Percentiles rank a stretch among this genome's conserved stretches.
Conservation (phyloP, 2,797 vertebrate genomes). For the Glossophaga mutica region DNA sequence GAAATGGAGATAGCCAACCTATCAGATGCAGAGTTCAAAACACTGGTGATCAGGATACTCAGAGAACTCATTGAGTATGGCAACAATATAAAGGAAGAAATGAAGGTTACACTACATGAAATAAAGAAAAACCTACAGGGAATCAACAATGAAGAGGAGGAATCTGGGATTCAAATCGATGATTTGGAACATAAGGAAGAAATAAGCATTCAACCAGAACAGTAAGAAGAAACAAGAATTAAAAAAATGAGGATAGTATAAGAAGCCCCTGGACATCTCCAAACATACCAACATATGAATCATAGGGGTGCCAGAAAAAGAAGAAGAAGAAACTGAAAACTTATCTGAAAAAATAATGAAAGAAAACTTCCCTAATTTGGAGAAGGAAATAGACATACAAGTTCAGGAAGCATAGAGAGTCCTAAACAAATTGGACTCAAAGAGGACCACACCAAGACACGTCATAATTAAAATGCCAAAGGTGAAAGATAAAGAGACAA, state of each 20-base stretch:
- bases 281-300: not conserved
- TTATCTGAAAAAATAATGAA: not conserved
- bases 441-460: not conserved
- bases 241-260: not conserved
- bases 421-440: not conserved
- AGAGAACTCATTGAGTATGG: not conserved
- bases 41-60: not conserved
- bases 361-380: not conserved
- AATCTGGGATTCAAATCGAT: not conserved
- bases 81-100: not conserved
- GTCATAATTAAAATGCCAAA: not conserved
- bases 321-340: not conserved
- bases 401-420: not conserved
- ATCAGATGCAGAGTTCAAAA: not conserved
- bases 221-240: not conserved
- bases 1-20: not conserved
- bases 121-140: not conserved
- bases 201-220: not conserved
- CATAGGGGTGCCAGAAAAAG: not conserved
- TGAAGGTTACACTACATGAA: not conserved
- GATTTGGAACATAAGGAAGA: not conserved
- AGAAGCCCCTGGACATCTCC: not conserved
- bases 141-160: not conserved
- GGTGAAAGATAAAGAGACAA: not conserved
- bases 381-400: not conserved